Evolutionary conservation across 92 coral and sea anemone species (phyloP).

Genomic region (Metridium senile): DNA sequence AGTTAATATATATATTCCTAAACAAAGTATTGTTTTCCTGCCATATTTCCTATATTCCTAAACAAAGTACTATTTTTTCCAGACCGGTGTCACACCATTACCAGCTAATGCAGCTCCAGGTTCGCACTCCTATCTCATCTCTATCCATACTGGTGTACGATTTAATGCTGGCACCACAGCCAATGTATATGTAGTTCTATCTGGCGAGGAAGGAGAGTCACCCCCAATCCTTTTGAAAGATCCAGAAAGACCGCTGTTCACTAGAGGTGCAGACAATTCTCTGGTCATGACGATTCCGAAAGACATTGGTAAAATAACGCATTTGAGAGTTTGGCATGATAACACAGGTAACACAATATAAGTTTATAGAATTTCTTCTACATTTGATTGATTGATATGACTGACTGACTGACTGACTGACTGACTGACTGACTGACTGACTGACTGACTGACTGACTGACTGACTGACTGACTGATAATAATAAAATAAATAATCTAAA

Average conservation of each 20-base stretch:
- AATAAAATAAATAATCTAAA: too few relatives aligned
- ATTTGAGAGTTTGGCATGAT: constrained; percentile 92
- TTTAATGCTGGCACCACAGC: constrained; percentile 93
- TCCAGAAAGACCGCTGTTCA: constrained; percentile 78
- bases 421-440: not conserved
- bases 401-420: not conserved
- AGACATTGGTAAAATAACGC: constrained; percentile 66
- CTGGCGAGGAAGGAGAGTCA: constrained; percentile 84
- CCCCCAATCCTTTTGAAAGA: constrained; percentile 73
- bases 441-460: not conserved
- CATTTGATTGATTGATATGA: not conserved
- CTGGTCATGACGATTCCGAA: constrained; percentile 62
- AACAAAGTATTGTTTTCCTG: too few relatives aligned
- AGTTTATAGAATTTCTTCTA: not conserved
- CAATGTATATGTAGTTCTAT: constrained; percentile 72
- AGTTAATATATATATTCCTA: too few relatives aligned
- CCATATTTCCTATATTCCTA: too few relatives aligned
- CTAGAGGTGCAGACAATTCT: constrained; percentile 84
- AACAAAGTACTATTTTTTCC: too few relatives aligned
- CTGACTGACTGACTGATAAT: not conserved
- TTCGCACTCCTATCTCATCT: constrained; percentile 65
- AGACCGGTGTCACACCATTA: constrained; percentile 90
- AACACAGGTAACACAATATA: constrained; percentile 66
- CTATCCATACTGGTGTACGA: constrained; percentile 85
- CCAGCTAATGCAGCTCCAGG: constrained; percentile 58